Conservation (phyloP, 2,888 invertebrate genomes). For the Drosophila sordidula region DNA sequence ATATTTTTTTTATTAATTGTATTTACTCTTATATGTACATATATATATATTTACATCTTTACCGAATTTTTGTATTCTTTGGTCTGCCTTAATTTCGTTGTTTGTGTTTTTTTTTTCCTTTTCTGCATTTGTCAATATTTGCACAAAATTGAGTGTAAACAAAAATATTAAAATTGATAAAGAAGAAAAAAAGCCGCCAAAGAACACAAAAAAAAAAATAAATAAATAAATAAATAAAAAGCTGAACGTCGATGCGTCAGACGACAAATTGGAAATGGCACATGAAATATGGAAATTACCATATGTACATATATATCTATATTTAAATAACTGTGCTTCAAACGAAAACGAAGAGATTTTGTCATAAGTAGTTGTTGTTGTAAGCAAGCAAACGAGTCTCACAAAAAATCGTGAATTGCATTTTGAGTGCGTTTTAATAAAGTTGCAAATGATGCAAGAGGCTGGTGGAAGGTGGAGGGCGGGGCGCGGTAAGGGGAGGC, state of each 20-base stretch:
- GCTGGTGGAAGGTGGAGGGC: background rate
- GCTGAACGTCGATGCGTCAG: constrained; percentile 25
- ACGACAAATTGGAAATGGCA: constrained; percentile 32
- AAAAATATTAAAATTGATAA: constrained; percentile 7
- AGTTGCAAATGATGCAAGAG: constrained; percentile 9
- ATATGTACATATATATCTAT: background rate
- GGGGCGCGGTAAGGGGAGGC: background rate
- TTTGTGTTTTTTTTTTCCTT: background rate
- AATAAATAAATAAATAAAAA: background rate
- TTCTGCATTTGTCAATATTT: constrained; percentile 21
- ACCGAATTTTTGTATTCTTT: no score
- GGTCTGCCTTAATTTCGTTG: background rate
- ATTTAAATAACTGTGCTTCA: constrained; percentile 37
- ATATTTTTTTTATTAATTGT: no score
- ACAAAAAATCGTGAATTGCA: constrained; percentile 36
- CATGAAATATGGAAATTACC: constrained; percentile 29
- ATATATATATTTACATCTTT: no score
- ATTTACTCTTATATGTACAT: no score
- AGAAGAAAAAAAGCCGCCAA: constrained; percentile 6
- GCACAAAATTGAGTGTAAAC: constrained; percentile 29
- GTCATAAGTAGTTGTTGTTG: constrained; percentile 4
- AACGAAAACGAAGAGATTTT: constrained; percentile 39
- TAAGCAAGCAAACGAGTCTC: constrained; percentile 1
- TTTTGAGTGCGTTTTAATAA: constrained; percentile 42
- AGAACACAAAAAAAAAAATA: background rate